Evolutionary conservation across 2,113 vertebrate genomes (phyloP).

Genomic region (Mastomys natalensis): DNA sequence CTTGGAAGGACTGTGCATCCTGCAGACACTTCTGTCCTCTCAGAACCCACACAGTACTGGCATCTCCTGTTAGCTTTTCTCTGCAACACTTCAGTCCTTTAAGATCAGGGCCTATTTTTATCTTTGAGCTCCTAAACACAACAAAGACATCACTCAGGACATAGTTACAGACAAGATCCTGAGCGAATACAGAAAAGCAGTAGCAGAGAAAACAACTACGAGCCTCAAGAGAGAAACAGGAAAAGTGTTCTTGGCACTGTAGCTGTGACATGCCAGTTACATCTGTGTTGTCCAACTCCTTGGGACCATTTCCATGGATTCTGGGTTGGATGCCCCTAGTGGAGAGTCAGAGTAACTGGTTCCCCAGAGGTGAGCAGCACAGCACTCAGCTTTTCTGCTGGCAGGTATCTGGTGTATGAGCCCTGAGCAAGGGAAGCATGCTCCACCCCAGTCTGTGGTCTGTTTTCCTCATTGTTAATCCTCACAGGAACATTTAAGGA

Average conservation of each 20-base stretch:
- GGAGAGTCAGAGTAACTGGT: neutral
- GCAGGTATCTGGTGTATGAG: neutral
- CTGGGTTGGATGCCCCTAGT: too few relatives aligned
- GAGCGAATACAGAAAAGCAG: neutral
- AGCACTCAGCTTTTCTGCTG: neutral
- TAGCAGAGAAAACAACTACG: neutral
- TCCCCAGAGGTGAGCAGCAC: neutral
- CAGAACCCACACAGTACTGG: neutral
- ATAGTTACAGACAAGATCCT: neutral
- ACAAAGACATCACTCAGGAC: neutral
- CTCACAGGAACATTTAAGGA: neutral
- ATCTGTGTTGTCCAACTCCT: neutral
- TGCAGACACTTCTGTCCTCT: neutral
- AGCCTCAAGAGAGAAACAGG: neutral
- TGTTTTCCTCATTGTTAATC: neutral
- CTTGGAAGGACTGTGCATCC: neutral
- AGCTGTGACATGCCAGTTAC: neutral
- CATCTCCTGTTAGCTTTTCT: neutral
- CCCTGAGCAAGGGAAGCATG: neutral
- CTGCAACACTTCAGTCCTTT: neutral
- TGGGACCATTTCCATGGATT: neutral
- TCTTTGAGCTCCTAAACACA: neutral
- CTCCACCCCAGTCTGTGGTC: too few relatives aligned
- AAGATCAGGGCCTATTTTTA: neutral
- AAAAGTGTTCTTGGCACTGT: neutral